phyloP scores from a whole-genome alignment of 1,140 invertebrate species.

The Pseudomyrmex concolor region DNA sequence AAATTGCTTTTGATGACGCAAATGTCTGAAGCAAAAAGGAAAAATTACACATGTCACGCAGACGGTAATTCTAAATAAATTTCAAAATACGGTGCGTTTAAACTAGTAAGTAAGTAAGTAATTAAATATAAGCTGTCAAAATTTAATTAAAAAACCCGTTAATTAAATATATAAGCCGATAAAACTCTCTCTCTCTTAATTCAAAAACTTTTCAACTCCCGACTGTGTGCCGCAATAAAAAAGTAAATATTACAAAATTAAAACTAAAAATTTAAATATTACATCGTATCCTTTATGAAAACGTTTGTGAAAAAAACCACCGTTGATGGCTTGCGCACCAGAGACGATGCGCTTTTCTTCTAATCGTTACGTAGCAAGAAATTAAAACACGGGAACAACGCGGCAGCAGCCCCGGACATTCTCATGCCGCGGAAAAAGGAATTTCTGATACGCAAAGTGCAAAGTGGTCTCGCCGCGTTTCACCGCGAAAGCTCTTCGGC shows the following conservation, averaged over 20 bases:
- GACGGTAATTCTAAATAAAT: conserved; percentile 3
- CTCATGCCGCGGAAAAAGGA: conserved; percentile 59
- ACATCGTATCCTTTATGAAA: no score
- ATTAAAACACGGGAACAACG: conserved; percentile 55
- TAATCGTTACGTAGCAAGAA: conserved; percentile 56
- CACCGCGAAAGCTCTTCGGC: conserved; percentile 46
- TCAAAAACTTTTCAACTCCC: no score
- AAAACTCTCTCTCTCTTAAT: no score
- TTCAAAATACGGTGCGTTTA: background rate
- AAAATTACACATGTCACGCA: no score
- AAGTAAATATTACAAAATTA: no score
- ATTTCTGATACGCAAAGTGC: conserved; percentile 63
- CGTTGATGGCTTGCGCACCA: no score
- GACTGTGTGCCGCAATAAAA: no score
- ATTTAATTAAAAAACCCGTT: no score
- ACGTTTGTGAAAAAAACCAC: no score
- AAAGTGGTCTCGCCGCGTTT: conserved; percentile 36
- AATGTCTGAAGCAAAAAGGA: background rate
- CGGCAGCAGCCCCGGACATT: conserved; percentile 37
- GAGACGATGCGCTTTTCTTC: conserved; percentile 10
- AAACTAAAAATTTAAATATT: no score
- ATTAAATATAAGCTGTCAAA: conserved; percentile 11
- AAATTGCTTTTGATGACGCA: background rate
- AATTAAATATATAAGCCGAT: no score
- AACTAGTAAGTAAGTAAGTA: conserved; percentile 26